Percentiles rank a stretch among this genome's conserved stretches.
Conservation (phyloP, 2,888 invertebrate genomes). For the Troglohyphantes excavatus region DNA sequence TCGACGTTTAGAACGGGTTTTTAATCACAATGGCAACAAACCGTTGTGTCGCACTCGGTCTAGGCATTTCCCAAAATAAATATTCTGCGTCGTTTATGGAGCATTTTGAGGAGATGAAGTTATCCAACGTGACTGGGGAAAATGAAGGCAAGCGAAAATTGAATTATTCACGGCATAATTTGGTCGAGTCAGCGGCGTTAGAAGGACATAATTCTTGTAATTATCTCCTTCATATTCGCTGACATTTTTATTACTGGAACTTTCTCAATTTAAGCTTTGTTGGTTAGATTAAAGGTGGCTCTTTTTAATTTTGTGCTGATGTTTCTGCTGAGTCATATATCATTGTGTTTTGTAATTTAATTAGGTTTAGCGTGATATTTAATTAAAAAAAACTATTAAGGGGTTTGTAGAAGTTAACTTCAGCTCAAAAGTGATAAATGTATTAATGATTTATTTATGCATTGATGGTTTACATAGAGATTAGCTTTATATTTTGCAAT, state of each 20-base stretch:
- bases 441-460: too few relatives aligned
- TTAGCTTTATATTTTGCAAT: too few relatives aligned
- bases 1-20: neutral
- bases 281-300: too few relatives aligned
- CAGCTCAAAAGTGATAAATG: too few relatives aligned
- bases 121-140: neutral
- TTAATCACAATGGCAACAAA: neutral
- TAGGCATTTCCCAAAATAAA: neutral
- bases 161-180: neutral
- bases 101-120: neutral
- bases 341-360: too few relatives aligned
- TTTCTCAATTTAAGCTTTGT: neutral
- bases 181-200: neutral
- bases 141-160: neutral
- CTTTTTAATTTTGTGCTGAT: too few relatives aligned
- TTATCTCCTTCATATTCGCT: neutral
- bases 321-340: too few relatives aligned
- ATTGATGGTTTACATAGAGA: too few relatives aligned
- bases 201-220: neutral
- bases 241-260: neutral
- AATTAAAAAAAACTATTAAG: too few relatives aligned
- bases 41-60: neutral
- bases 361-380: too few relatives aligned
- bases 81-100: neutral
- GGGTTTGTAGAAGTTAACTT: too few relatives aligned